Evolutionary conservation across 2,888 invertebrate genomes (phyloP).

Genomic region (Quadroppia sp.): DNA sequence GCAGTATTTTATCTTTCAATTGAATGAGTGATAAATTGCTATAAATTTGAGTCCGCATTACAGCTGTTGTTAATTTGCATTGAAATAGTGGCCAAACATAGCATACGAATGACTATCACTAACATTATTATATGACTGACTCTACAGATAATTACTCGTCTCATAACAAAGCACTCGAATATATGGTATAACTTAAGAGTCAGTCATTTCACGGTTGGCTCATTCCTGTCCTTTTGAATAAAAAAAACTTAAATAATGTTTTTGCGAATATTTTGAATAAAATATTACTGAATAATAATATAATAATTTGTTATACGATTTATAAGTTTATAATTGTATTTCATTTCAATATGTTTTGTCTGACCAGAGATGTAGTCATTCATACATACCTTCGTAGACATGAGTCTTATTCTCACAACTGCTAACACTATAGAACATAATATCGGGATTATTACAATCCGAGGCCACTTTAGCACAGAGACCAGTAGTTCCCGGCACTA

Average conservation of each 20-base stretch:
- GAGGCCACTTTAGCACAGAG: conserved; percentile 64
- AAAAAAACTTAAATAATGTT: not conserved
- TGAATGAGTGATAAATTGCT: conserved; percentile 15
- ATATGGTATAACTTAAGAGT: not conserved
- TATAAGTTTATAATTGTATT: no score
- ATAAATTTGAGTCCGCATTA: conserved; percentile 11
- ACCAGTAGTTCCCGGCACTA: conserved; percentile 60
- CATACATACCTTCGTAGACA: conserved; percentile 59
- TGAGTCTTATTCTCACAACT: conserved; percentile 60
- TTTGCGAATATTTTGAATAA: not conserved
- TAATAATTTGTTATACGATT: no score
- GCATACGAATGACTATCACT: not conserved
- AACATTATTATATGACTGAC: not conserved
- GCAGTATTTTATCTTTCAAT: conserved; percentile 8
- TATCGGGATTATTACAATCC: conserved; percentile 62
- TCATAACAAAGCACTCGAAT: not conserved
- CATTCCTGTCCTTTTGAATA: not conserved
- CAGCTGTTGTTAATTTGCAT: conserved; percentile 19
- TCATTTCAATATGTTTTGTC: no score
- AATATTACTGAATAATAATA: not conserved
- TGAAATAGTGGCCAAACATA: not conserved
- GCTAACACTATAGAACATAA: conserved; percentile 65
- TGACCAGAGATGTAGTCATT: no score
- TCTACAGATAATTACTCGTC: not conserved
- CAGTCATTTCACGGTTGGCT: not conserved